A percentile compares a stretch with the other conserved stretches of the same genome.
phyloP scores from a whole-genome alignment of 1,140 invertebrate genomes.

The Chelonus insularis region DNA sequence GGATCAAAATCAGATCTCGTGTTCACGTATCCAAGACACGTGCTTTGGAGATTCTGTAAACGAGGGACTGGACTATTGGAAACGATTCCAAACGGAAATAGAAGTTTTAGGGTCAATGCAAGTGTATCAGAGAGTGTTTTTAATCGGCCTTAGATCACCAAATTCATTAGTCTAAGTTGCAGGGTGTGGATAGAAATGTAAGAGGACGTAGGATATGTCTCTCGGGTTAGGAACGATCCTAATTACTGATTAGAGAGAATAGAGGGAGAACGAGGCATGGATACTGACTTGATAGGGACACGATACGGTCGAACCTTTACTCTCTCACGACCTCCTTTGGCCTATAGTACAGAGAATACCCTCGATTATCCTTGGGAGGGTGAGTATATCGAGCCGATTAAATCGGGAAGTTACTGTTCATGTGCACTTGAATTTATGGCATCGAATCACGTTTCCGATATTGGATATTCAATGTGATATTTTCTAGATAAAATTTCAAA shows the following conservation, averaged over 20 bases:
- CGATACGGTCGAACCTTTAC: constrained; percentile 2
- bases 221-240: constrained; percentile 38
- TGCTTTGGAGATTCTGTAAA: constrained; percentile 1
- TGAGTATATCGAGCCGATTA: constrained; percentile 20
- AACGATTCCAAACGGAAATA: background rate
- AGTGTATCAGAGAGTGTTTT: constrained; percentile 3
- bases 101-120: background rate
- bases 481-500: background rate
- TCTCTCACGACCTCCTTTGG: background rate
- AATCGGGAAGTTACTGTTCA: constrained; percentile 27
- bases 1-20: too few species aligned
- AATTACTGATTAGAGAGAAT: constrained; percentile 44
- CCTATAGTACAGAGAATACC: background rate
- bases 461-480: constrained; percentile 8
- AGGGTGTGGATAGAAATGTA: background rate
- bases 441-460: constrained; percentile 17
- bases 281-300: constrained; percentile 8
- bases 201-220: constrained; percentile 21
- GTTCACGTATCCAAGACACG: constrained; percentile 3
- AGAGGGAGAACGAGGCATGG: constrained; percentile 28
- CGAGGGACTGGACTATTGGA: background rate
- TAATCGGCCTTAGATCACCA: constrained; percentile 6
- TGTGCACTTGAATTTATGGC: constrained; percentile 30
- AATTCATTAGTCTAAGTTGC: constrained; percentile 7
- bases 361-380: constrained; percentile 9